phyloP scores from a whole-genome alignment of 2,797 vertebrate genomes.

The Acanthornis magna region DNA sequence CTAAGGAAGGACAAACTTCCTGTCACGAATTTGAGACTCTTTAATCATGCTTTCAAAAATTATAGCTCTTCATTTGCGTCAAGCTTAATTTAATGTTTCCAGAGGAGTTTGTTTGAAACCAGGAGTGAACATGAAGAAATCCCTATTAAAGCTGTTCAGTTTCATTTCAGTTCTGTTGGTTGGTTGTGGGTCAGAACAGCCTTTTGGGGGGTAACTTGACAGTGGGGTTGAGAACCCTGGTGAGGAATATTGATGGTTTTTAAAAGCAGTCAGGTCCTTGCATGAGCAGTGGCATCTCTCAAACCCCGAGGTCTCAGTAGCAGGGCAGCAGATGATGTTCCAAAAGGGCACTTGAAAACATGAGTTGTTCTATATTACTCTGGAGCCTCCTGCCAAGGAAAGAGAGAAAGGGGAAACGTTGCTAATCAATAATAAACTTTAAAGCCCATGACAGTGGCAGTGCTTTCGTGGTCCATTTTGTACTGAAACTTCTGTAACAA shows the following conservation, averaged over 20 bases:
- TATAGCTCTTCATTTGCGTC: not conserved
- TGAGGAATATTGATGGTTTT: not conserved
- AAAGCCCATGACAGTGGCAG: not conserved
- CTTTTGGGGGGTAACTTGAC: not conserved
- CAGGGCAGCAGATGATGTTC: not conserved
- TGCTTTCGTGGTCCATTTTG: not conserved
- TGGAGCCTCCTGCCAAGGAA: slow-evolving; percentile 26
- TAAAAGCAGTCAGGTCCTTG: not conserved
- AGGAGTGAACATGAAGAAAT: not conserved
- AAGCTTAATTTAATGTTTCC: not conserved
- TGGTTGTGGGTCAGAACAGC: not conserved
- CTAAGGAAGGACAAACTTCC: slow-evolving; percentile 15
- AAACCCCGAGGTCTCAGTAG: not conserved
- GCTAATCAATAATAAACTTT: not conserved
- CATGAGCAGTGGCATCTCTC: not conserved
- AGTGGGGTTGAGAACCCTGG: not conserved
- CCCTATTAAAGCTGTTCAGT: not conserved
- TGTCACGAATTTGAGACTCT: not conserved
- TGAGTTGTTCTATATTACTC: not conserved
- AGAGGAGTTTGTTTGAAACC: not conserved
- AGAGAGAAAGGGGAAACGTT: slow-evolving; percentile 56
- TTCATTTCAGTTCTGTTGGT: not conserved
- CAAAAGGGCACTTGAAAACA: not conserved
- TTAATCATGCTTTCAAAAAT: slow-evolving; percentile 39
- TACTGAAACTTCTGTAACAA: not conserved